These are phyloP conservation scores for Clarias gariepinus DNA, from an alignment of 2,113 vertebrate species.

Conservation along the genomic window DNA sequence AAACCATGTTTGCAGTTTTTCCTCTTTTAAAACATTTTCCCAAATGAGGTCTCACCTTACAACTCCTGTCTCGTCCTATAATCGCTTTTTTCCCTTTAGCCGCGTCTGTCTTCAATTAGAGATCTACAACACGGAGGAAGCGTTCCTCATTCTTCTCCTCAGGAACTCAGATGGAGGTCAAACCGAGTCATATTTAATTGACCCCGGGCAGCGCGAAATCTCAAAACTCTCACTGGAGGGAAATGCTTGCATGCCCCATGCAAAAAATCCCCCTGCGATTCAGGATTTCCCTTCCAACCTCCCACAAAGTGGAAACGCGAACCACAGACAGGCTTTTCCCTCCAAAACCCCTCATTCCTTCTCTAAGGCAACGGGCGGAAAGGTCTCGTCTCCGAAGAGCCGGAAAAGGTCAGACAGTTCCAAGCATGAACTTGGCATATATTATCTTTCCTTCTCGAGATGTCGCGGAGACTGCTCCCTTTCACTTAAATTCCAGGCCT, in stretches of 20 bases:
- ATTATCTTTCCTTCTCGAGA: background rate
- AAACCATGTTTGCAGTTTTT: background rate
- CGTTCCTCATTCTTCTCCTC: background rate
- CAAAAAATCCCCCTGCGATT: slow-evolving; percentile 15
- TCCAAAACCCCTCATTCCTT: background rate
- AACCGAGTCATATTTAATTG: slow-evolving; percentile 11
- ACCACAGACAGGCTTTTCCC: background rate
- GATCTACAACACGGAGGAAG: slow-evolving; percentile 5
- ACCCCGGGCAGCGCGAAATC: slow-evolving; percentile 14
- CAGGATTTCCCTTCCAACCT: slow-evolving; percentile 13
- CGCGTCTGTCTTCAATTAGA: slow-evolving; percentile 38
- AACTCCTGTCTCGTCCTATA: background rate
- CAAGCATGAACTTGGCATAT: background rate
- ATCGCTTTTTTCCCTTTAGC: background rate
- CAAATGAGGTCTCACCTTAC: background rate
- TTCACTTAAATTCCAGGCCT: background rate
- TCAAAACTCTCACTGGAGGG: slow-evolving; percentile 25
- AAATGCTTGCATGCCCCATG: background rate
- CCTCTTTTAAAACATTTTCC: background rate
- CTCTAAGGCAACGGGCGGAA: background rate
- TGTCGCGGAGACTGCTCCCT: background rate
- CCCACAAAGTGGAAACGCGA: background rate
- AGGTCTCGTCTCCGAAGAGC: slow-evolving; percentile 2
- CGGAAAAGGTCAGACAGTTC: slow-evolving; percentile 16
- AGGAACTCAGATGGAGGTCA: background rate